phyloP scores from a whole-genome alignment of 1,140 invertebrate species.

The Schlechtendalia chinensis region DNA sequence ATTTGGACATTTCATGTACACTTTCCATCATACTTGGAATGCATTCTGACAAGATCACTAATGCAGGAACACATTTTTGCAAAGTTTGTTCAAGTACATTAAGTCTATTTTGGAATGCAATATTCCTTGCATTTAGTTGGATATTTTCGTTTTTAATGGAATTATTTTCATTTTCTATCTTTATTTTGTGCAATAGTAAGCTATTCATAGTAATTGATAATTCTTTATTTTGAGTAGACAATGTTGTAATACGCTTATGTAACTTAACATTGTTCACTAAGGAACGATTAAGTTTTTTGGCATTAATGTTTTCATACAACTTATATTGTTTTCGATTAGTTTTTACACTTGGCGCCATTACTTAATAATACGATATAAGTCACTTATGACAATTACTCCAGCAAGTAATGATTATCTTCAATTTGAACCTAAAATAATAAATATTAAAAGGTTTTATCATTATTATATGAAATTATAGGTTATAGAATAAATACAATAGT shows the following conservation, averaged over 20 bases:
- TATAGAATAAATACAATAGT: too few species aligned
- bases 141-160: slow-evolving; percentile 13
- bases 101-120: background rate
- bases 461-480: too few species aligned
- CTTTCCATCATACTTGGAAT: slow-evolving; percentile 8
- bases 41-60: slow-evolving; percentile 25
- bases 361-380: background rate
- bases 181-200: slow-evolving; percentile 16
- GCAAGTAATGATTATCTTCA: background rate
- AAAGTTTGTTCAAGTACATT: background rate
- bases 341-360: slow-evolving; percentile 4
- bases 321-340: background rate
- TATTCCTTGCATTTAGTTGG: background rate
- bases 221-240: slow-evolving; percentile 13
- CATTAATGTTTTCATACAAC: too few species aligned
- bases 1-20: slow-evolving; percentile 7
- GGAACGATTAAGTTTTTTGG: slow-evolving; percentile 21
- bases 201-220: slow-evolving; percentile 12
- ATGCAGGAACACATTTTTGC: slow-evolving; percentile 11
- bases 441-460: background rate
- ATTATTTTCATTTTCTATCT: slow-evolving; percentile 1
- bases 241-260: background rate
- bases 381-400: background rate
- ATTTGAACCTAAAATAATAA: background rate
- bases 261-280: background rate